Evolutionary conservation across 1,140 invertebrate species (phyloP), one percentile per base, ranked within the genome.

Genomic region (Venustaconcha ellipsiformis): DNA sequence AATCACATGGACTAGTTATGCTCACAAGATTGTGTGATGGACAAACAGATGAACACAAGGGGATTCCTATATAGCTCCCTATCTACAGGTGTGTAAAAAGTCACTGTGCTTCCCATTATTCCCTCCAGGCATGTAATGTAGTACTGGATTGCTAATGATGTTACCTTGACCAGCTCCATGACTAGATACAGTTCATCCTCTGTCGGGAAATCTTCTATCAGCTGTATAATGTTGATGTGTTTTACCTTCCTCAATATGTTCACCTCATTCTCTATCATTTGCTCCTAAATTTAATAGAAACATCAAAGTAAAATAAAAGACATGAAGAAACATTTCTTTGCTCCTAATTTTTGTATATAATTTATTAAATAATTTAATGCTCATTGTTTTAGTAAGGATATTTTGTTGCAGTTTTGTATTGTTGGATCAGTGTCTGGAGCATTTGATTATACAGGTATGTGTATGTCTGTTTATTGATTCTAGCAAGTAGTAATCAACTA

Each of bases 231-330:
- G 76, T 90, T 90, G 13, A 84, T 82, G 72, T 90, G 89, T 58
- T 89, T 86, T 55, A 88, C 81, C n/a, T 77, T 78, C 67, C 88
- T 78, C 57, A 90, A 76, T 56, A 90, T 90, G 0, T 82, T 81
- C 13, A 90, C 87, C 76, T 90, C 90, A 74, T 88, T 89, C 37
- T 88, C 80, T n/a, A 90, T 85, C 82, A 89, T 88, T 62, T 89
- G 80, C 70, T 89, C 87, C 85, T 89, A 73, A 17, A 72, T 55
- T 70, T 56, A 62, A 18, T 67, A 63, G 30, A 59, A 26, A 5
- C 17, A 37, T 58, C 48, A 67, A 14, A 69, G 55, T 67, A 12
- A 62, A 60, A 60, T 20, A 20, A 59, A 59, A 57, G 8, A 20
- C 17, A 23, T 20, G n/a, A 23, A 17, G 17, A 66, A 20, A 67